Evolutionary conservation across 35 echinoderm and acorn worm genomes (phyloP).

Genomic region (Holothuria glaberrima): DNA sequence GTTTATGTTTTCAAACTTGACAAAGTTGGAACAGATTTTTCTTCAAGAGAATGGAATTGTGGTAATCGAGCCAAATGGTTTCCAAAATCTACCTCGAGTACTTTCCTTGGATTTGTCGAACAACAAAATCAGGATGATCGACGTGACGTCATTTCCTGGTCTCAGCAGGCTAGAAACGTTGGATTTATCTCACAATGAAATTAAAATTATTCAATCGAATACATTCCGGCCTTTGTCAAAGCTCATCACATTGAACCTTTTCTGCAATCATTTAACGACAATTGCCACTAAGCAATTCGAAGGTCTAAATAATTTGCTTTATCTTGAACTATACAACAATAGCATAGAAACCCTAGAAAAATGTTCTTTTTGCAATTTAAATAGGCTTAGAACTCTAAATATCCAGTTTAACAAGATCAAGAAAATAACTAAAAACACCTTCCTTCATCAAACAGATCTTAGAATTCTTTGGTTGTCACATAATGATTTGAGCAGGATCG

Average conservation of each 20-base stretch:
- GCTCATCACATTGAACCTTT: background rate
- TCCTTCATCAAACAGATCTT: background rate
- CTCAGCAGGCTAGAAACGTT: constrained; percentile 10
- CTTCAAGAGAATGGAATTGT: background rate
- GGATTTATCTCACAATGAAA: constrained; percentile 29
- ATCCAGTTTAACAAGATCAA: constrained; percentile 17
- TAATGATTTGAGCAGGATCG: constrained; percentile 26
- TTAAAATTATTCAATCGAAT: constrained; percentile 3
- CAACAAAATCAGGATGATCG: background rate
- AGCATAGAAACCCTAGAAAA: background rate
- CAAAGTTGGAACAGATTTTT: constrained; percentile 22
- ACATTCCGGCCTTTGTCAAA: background rate
- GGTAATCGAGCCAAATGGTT: background rate
- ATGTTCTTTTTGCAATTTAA: constrained; percentile 32
- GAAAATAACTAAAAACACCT: constrained; percentile 14
- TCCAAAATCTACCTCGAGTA: constrained; percentile 7
- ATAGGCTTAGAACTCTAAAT: constrained; percentile 3
- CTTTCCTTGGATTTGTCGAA: constrained; percentile 20
- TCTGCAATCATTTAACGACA: background rate
- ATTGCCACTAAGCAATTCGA: constrained; percentile 22
- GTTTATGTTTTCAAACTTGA: background rate
- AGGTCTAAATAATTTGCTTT: background rate
- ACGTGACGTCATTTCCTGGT: background rate
- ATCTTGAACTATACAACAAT: constrained; percentile 37
- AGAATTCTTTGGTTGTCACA: constrained; percentile 43